Evolutionary conservation across 92 coral and sea anemone species (phyloP).

Genomic region (Actinostola sp.): DNA sequence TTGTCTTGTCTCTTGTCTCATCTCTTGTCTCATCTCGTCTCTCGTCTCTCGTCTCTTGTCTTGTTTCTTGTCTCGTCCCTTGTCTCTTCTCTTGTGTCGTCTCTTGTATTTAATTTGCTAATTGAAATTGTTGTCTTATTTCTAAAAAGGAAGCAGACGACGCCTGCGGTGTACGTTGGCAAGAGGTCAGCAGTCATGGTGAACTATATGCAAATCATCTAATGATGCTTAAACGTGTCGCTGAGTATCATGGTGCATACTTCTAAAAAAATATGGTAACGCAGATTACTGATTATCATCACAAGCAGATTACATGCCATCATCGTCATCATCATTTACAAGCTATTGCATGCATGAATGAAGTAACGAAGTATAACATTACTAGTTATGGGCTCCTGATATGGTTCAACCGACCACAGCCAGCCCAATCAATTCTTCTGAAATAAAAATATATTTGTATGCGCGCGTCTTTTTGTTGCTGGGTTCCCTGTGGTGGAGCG

Average conservation of each 20-base stretch:
- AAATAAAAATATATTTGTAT: no score
- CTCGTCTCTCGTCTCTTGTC: no score
- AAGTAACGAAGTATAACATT: no score
- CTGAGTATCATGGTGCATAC: constrained; percentile 61
- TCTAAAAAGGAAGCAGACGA: constrained; percentile 66
- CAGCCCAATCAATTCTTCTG: no score
- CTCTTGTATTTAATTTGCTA: not conserved
- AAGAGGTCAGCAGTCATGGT: constrained; percentile 74
- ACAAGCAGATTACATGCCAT: not conserved
- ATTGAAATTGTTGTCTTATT: not conserved
- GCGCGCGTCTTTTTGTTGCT: no score
- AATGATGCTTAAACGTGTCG: constrained; percentile 60
- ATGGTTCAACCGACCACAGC: no score
- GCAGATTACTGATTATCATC: not conserved
- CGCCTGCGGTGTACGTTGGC: constrained; percentile 79
- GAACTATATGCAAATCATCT: constrained; percentile 70
- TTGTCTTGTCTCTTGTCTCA: not conserved
- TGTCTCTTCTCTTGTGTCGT: not conserved
- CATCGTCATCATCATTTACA: no score
- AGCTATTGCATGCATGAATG: no score
- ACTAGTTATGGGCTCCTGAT: no score
- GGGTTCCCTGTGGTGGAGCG: no score
- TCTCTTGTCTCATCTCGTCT: no score
- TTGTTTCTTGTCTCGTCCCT: no score
- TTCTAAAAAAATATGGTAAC: constrained; percentile 34